Conservation (phyloP, 1,140 invertebrate genomes). For the roundworm (Caenorhabditis elegans) region DNA sequence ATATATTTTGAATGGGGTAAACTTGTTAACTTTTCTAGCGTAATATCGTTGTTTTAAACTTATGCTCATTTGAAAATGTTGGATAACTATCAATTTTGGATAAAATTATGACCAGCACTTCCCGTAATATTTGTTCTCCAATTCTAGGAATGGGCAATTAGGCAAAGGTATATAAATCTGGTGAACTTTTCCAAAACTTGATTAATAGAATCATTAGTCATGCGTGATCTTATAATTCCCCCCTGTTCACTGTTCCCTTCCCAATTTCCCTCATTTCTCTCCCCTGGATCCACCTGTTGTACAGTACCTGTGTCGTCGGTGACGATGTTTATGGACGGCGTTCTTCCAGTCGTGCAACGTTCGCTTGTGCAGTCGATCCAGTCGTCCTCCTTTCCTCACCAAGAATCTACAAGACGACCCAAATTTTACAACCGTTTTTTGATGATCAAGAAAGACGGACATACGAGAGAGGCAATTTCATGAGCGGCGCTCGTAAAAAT, state of each 20-base stretch:
- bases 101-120: no score
- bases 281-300: neutral
- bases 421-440: slow-evolving; percentile 19
- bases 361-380: slow-evolving; percentile 38
- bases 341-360: slow-evolving; percentile 39
- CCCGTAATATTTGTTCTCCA: no score
- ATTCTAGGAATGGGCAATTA: no score
- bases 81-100: no score
- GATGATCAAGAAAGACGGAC: slow-evolving; percentile 14
- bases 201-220: slow-evolving; percentile 12
- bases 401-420: slow-evolving; percentile 24
- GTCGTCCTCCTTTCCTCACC: slow-evolving; percentile 40
- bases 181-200: neutral
- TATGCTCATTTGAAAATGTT: no score
- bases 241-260: neutral
- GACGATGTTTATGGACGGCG: slow-evolving; percentile 36
- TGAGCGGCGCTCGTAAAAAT: slow-evolving; percentile 26
- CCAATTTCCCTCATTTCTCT: neutral
- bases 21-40: no score
- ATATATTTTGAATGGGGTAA: no score
- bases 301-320: slow-evolving; percentile 23
- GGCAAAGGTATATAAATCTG: neutral
- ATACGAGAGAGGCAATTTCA: slow-evolving; percentile 19
- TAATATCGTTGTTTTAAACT: no score
- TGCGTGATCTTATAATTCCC: slow-evolving; percentile 6